Conservation (phyloP, 2,888 invertebrate species). For the Drosophila histrio region DNA sequence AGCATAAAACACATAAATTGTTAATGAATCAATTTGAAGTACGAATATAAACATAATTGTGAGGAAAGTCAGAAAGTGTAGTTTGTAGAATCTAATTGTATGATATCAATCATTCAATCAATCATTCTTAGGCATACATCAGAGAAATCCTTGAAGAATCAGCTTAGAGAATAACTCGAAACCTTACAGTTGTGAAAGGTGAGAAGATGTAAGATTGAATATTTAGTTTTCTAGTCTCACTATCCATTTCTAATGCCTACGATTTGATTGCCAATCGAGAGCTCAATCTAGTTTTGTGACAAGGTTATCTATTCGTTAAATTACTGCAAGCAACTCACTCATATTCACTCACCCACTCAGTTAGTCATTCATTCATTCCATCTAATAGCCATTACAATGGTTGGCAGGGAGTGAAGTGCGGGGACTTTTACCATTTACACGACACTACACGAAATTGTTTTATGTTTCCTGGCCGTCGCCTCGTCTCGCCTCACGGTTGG, state of each 20-base stretch:
- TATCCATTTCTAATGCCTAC: background rate
- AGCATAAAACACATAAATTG: background rate
- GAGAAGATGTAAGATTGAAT: background rate
- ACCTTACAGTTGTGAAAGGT: too few species aligned
- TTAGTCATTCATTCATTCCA: slow-evolving; percentile 26
- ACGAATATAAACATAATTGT: background rate
- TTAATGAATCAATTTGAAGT: background rate
- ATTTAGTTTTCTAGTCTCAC: too few species aligned
- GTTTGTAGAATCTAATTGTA: too few species aligned
- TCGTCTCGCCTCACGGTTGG: slow-evolving; percentile 16
- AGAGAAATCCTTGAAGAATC: background rate
- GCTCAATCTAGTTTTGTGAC: slow-evolving; percentile 32
- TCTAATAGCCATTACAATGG: slow-evolving; percentile 33
- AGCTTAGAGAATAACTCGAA: too few species aligned
- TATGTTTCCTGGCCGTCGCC: slow-evolving; percentile 46
- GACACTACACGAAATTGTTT: slow-evolving; percentile 66
- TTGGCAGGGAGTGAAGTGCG: background rate
- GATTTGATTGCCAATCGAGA: slow-evolving; percentile 5
- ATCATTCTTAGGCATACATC: background rate
- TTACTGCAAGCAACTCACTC: slow-evolving; percentile 15
- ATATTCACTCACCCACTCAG: slow-evolving; percentile 16
- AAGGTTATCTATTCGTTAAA: slow-evolving; percentile 20
- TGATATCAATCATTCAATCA: background rate
- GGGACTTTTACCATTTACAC: slow-evolving; percentile 47
- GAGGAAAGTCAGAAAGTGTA: background rate